Evolutionary conservation across 2,113 vertebrate species (phyloP), one percentile per base, ranked within the genome.

Genomic region (Caranx melampygus): DNA sequence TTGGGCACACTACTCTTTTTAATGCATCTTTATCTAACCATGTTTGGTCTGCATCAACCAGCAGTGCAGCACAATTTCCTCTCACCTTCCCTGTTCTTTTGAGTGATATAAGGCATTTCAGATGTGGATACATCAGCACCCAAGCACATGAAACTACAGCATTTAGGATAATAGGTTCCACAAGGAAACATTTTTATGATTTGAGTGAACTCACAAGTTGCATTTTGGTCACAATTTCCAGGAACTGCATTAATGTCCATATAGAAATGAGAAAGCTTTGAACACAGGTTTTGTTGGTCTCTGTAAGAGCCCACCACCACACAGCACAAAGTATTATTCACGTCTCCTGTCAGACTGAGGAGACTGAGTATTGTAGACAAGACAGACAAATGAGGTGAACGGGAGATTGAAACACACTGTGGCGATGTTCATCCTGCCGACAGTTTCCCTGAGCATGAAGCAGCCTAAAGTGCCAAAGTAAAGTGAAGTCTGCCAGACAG

Each of bases 351-450:
- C n/a, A 35, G 40, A 58, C 72, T 31, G 21, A 45, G 72, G 51
- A 72, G 75, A 75, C 71, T 12, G 44, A 37, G 62, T 2, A 47
- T 66, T 67, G 75, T 20, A 45, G 65, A 83, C 55, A 34, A 64
- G 57, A 40, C n/a, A 66, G 84, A 87, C 72, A 49, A 78, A 89
- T 64, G 72, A 69, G 78, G 80, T 59, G 80, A 82, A 63, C 4
- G 0, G 47, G 60, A 82, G 67, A 77, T 52, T 70, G 26, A 26
- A 81, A 74, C 55, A 10, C 64, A 63, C 77, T 15, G 18, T 33
- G 33, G 0, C 1, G 6, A 78, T 62, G 61, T 47, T 74, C 73
- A 8, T 78, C 57, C 55, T 64, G 68, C 21, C 75, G 65, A 18
- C 49, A 78, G 2, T 74, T 37, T 75, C 45, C 63, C 58, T 31